Base-by-base conservation (phyloP, 2,113 vertebrate species). In the Phrynosoma platyrhinos region DNA sequence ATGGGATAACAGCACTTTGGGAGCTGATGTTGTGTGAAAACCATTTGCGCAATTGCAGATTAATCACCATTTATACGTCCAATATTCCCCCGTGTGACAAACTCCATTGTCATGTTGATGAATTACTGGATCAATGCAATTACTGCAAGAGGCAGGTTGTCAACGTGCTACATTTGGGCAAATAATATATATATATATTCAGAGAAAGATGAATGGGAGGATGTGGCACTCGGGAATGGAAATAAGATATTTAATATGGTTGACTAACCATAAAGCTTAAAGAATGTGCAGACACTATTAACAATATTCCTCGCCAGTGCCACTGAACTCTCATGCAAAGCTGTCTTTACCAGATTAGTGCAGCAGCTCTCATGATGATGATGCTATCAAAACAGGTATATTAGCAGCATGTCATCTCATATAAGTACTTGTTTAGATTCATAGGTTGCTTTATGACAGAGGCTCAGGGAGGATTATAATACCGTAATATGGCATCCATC, bases 191-290 rank as follows among this genome's bases (percentile, higher is more conserved):
- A 47, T 66, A 80, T 88, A 66, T 66, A 7, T 82, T 79, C 89
- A 87, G 76, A 25, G 80, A 93, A 72, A 66, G 90, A 52, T 66
- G 79, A 93, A 84, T 66, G 79, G 75, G 87, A 58, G 77, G 9
- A 75, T n/a, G 12, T 82, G 78, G 91, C 78, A 30, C 66, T 81
- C 69, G n/a, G 79, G 88, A 86, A 13, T 86, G 55, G 74, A 87
- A 91, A 79, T 27, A 90, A 58, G 42, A 78, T 69, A 64, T 86
- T 76, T 64, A 18, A 16, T 18, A 68, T 32, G 75, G 7, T 40
- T 84, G 81, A 53, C 75, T 91, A 64, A 68, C 71, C 82, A 5
- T 58, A 32, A 20, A 14, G 9, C 2, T 0, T 72, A 58, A 40
- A 68, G 40, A 25, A 52, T 25, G 2, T 27, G 66, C 23, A 0